Evolutionary conservation across 1,140 invertebrate species (phyloP), one percentile per base, ranked within the genome.

Genomic region (Panulirus ornatus): DNA sequence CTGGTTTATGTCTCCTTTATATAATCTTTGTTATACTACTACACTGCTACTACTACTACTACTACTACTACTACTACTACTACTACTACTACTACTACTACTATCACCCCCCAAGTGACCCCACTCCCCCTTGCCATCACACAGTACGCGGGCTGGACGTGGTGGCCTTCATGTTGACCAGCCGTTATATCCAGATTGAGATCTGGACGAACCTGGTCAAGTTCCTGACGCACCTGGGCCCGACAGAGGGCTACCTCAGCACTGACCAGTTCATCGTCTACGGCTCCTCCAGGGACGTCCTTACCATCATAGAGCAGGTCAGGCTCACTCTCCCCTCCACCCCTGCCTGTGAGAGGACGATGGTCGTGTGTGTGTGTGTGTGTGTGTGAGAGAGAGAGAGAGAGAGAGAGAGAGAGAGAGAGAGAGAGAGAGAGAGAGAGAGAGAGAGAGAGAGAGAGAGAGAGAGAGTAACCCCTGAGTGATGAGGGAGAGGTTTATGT

Each of bases 231-330:
- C 76, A 88, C 42, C 58, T 88, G 14, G 86, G 76, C 9, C 76
- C 76, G 3, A 88, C 86, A 0, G 86, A 88, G 51, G 86, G 86
- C 19, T 88, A 88, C 76, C 78, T 88, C 2, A 88, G 86, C 27
- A 71, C 75, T 14, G 86, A 88, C 54, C 86, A 88, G 40, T 88
- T 88, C 54, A 63, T 88, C 38, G 86, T 88, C 22, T 88, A 88
- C 38, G 86, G 86, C 3, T 42, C 86, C 14, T 88, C 86, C 11
- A 1, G 11, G 6, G 86, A 88, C 30, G 44, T 81, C 11, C 27
- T 88, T 16, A 36, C 36, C 40, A 81, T 88, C 16, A 71, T 88
- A 42, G 38, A 36, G 9, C 11, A 63, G 76, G 86, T 86, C 1
- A 36, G 84, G n/a, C n/a, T n/a, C n/a, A n/a, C n/a, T n/a, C n/a